These are phyloP conservation scores for Drosophila pseudoananassae DNA, from an alignment of 1,140 invertebrate genomes.

Conservation along the genomic window DNA sequence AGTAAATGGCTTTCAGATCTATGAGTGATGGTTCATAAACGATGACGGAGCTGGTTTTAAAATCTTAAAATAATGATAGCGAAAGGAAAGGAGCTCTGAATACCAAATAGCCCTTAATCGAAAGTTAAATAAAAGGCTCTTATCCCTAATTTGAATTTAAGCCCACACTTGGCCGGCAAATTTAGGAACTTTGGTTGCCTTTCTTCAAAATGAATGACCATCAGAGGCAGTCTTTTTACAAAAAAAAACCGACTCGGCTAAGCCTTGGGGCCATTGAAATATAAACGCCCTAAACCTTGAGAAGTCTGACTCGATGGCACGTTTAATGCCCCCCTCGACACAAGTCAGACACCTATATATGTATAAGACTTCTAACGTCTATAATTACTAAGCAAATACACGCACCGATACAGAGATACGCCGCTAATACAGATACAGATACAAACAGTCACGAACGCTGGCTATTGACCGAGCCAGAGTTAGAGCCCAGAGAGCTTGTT, in stretches of 20 bases:
- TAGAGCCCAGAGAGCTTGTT: slow-evolving; percentile 66
- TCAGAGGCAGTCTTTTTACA: slow-evolving; percentile 21
- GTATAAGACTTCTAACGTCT: slow-evolving; percentile 63
- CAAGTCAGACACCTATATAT: slow-evolving; percentile 48
- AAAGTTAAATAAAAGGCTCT: slow-evolving; percentile 9
- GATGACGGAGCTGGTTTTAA: not conserved
- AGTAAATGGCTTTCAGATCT: slow-evolving; percentile 44
- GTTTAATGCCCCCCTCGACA: slow-evolving; percentile 63
- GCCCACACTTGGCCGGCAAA: slow-evolving; percentile 50
- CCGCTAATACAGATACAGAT: slow-evolving; percentile 10
- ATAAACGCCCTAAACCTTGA: slow-evolving; percentile 64
- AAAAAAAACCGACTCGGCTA: slow-evolving; percentile 9
- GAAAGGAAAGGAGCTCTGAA: not conserved
- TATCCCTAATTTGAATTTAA: slow-evolving; percentile 17
- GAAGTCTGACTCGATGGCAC: slow-evolving; percentile 58
- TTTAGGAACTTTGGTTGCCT: slow-evolving; percentile 20
- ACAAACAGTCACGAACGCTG: slow-evolving; percentile 52
- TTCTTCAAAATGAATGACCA: slow-evolving; percentile 47
- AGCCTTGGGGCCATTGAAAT: slow-evolving; percentile 48
- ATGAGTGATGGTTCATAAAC: slow-evolving; percentile 15
- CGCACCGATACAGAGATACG: slow-evolving; percentile 36
- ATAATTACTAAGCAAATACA: slow-evolving; percentile 68
- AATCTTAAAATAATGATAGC: not conserved
- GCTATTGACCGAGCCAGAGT: too few species aligned
- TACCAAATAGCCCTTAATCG: not conserved